phyloP scores from a whole-genome alignment of 2,888 invertebrate species.

The Synanthedon formicaeformis region DNA sequence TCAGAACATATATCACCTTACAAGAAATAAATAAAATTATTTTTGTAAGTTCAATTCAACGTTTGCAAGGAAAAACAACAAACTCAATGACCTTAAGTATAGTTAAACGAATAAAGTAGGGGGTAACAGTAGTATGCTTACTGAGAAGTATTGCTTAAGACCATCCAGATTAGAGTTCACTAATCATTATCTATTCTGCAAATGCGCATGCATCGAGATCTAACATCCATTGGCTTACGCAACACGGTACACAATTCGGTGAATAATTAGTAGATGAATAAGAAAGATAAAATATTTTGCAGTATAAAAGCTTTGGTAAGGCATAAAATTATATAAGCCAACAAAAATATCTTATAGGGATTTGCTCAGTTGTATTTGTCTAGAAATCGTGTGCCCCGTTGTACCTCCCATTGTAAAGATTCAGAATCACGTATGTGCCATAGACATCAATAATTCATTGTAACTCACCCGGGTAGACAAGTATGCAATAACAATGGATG shows the following conservation, averaged over 20 bases:
- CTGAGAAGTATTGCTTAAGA: slow-evolving; percentile 9
- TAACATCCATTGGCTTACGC: slow-evolving; percentile 26
- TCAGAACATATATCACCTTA: too few species aligned
- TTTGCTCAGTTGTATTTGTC: background rate
- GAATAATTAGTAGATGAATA: too few species aligned
- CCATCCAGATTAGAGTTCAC: slow-evolving; percentile 23
- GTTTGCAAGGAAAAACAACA: too few species aligned
- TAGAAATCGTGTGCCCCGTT: slow-evolving; percentile 13
- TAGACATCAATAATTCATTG: slow-evolving; percentile 60
- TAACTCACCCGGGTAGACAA: slow-evolving; percentile 37
- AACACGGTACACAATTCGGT: slow-evolving; percentile 15
- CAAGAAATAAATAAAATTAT: too few species aligned
- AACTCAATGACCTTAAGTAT: too few species aligned
- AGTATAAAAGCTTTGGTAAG: too few species aligned
- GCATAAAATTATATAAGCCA: too few species aligned
- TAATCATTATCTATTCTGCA: slow-evolving; percentile 37
- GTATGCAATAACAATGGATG: slow-evolving; percentile 59
- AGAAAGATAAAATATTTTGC: too few species aligned
- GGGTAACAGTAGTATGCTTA: too few species aligned
- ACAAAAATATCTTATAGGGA: too few species aligned
- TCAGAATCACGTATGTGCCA: slow-evolving; percentile 47
- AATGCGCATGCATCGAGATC: slow-evolving; percentile 38
- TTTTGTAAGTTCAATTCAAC: too few species aligned
- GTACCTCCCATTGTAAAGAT: slow-evolving; percentile 25
- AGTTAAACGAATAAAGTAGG: too few species aligned